These are phyloP conservation scores for Mus spretus DNA, from an alignment of 2,797 vertebrate species.

Conservation along the genomic window DNA sequence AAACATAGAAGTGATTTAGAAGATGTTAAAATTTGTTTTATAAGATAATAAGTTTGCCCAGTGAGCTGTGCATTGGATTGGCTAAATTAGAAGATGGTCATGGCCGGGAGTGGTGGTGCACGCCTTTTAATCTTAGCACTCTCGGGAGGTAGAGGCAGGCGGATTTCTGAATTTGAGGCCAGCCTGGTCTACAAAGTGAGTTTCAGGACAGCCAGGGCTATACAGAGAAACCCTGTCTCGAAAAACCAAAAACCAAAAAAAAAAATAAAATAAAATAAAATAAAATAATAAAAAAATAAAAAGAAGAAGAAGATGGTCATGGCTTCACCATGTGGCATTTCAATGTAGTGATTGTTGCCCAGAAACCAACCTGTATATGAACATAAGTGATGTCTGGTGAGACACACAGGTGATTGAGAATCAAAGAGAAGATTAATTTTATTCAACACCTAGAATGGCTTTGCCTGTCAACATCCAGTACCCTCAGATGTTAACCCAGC, in stretches of 20 bases:
- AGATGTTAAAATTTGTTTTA: neutral
- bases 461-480: neutral
- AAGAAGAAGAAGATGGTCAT: neutral
- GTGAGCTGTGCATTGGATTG: neutral
- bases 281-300: no score
- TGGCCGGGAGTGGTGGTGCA: no score
- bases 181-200: no score
- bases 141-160: no score
- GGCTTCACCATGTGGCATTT: neutral
- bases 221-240: no score
- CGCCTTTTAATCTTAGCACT: no score
- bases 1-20: neutral
- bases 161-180: no score
- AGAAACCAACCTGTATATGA: neutral
- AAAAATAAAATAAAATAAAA: no score
- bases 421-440: neutral
- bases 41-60: neutral
- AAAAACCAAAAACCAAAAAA: no score
- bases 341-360: neutral
- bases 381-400: neutral
- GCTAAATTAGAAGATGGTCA: neutral
- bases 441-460: neutral
- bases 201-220: no score
- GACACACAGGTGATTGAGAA: neutral
- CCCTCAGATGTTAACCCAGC: neutral